Percentiles rank a stretch among this genome's conserved stretches.
Evolutionary conservation across 1,140 invertebrate species (phyloP).

Genomic region (Nylanderia fulva): DNA sequence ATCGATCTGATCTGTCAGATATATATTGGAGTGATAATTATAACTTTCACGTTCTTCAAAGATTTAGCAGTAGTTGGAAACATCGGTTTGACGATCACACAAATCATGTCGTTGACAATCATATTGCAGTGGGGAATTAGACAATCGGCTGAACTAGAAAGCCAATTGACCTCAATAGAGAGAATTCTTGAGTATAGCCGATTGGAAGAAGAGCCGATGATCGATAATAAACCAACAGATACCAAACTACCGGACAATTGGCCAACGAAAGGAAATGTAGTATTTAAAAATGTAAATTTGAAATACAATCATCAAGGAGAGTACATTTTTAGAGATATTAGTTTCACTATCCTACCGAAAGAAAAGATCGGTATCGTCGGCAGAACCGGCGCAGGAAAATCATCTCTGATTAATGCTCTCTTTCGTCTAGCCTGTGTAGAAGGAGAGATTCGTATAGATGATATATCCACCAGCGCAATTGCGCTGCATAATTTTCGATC

Average conservation of each 20-base stretch:
- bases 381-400: constrained; percentile 91
- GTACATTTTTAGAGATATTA: constrained; percentile 85
- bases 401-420: constrained; percentile 91
- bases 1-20: constrained; percentile 89
- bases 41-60: constrained; percentile 86
- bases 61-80: constrained; percentile 87
- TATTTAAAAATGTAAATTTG: constrained; percentile 89
- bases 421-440: constrained; percentile 91
- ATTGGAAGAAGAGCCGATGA: constrained; percentile 88
- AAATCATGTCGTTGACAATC: constrained; percentile 91
- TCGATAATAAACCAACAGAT: constrained; percentile 84
- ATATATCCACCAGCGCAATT: constrained; percentile 87
- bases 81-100: constrained; percentile 93
- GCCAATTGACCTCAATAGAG: constrained; percentile 92
- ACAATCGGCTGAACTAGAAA: constrained; percentile 90
- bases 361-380: constrained; percentile 88
- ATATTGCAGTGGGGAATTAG: constrained; percentile 95
- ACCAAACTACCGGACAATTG: constrained; percentile 88
- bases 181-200: constrained; percentile 92
- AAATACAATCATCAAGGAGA: constrained; percentile 84
- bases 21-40: constrained; percentile 88
- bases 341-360: constrained; percentile 79
- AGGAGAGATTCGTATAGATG: constrained; percentile 91
- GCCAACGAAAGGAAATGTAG: constrained; percentile 90
- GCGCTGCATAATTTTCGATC: constrained; percentile 91